Conservation (phyloP, 92 coral and sea anemone species). For the Paramuricea clavata region DNA sequence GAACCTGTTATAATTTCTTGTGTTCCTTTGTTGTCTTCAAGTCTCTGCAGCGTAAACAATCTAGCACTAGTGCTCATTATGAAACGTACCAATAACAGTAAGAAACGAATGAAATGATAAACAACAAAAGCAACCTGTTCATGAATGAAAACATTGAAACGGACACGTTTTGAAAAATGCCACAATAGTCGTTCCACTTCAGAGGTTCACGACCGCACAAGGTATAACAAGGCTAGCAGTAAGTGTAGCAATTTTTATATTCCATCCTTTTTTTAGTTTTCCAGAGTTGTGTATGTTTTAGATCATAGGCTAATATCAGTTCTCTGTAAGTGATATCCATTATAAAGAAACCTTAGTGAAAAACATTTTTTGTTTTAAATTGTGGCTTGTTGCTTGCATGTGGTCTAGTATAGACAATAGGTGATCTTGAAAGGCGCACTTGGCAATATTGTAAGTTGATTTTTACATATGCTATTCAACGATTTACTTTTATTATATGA, state of each 20-base stretch:
- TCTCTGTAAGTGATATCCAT: neutral
- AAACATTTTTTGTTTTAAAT: neutral
- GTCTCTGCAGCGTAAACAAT: slow-evolving; percentile 37
- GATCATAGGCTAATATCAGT: neutral
- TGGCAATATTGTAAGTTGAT: neutral
- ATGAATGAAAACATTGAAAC: slow-evolving; percentile 5
- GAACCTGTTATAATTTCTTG: slow-evolving; percentile 35
- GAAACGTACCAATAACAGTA: slow-evolving; percentile 23
- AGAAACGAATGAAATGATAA: slow-evolving; percentile 11
- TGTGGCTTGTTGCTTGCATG: neutral
- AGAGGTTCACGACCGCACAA: neutral
- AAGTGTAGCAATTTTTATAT: neutral
- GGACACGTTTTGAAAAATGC: slow-evolving; percentile 18
- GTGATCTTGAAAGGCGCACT: slow-evolving; percentile 29
- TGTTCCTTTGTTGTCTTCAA: slow-evolving; percentile 30
- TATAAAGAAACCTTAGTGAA: neutral
- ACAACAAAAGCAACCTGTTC: slow-evolving; percentile 36
- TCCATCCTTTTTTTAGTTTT: neutral
- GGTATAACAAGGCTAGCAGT: neutral
- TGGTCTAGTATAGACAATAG: slow-evolving; percentile 22
- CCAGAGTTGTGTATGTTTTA: neutral
- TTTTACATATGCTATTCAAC: neutral
- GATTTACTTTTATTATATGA: neutral
- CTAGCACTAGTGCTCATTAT: slow-evolving; percentile 24
- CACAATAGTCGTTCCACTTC: slow-evolving; percentile 46